Base-by-base conservation (phyloP, 1,140 invertebrate genomes). In the Drosophila guanche region DNA sequence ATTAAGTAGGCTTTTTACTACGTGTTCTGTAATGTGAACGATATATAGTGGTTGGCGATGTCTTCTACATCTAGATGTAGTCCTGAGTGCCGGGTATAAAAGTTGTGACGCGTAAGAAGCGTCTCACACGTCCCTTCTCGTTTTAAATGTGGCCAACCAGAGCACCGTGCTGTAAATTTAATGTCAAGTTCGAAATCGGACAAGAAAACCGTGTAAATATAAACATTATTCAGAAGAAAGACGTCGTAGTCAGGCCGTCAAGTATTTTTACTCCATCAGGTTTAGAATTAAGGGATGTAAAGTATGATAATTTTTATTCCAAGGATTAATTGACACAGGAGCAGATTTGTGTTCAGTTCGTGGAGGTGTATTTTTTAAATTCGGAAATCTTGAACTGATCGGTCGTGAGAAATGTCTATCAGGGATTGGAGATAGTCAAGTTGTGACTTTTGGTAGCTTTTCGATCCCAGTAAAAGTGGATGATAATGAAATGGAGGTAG, bases 391-490 rank as follows among this genome's bases (percentile, higher is more conserved):
- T 20, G 16, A 20, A 20, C 12, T 68, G 4, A 40, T 40, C 10
- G 48, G 57, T 8, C 5, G 22, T 2, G 10, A 57, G 5, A 53
- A 42, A 54, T 16, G 43, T 37, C 45, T 72, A 40, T 45, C 45
- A 16, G 43, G 55, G 20, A 60, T 60, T 12, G 56, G 55, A 3
- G 25, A 69, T 37, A 46, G 43, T 43, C 23, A 46, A 20, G 58
- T 69, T 16, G 5, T 68, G 7, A 58, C 68, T 53, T 58, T 66
- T 7, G 54, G 29, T 2, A 66, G 42, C 29, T 10, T 12, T 25
- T 65, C 6, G 16, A n/a, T 25, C n/a, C 29, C n/a, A n/a, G 43
- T 67, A 2, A 27, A 29, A 1, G 20, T 51, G 6, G 51, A 72
- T 23, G 37, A n/a, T 5, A 67, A 50, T 2, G 42, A 59, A 25